These are phyloP conservation scores for Aramus guarauna DNA, from an alignment of 2,113 vertebrate genomes.

Conservation along the genomic window DNA sequence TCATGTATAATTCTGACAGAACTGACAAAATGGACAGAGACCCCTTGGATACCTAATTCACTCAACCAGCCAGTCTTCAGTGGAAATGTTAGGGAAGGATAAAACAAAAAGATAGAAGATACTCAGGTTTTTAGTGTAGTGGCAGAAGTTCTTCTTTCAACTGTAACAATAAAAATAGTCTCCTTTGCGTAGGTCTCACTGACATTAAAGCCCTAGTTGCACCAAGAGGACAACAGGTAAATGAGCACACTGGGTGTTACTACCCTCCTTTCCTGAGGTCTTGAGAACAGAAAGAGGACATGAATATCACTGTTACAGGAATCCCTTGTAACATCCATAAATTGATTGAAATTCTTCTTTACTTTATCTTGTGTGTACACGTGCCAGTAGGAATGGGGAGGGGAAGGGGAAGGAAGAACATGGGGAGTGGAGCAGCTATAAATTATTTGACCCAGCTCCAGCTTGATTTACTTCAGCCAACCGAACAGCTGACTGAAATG, in stretches of 20 bases:
- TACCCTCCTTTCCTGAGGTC: neutral
- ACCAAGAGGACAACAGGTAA: neutral
- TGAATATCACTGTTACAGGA: neutral
- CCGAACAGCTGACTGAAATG: neutral
- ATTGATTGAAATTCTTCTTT: neutral
- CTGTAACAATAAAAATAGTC: neutral
- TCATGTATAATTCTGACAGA: neutral
- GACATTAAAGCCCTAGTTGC: neutral
- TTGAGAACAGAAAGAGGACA: neutral
- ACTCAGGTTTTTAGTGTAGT: neutral
- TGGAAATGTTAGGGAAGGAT: neutral
- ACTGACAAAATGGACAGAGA: neutral
- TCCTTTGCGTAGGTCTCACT: neutral
- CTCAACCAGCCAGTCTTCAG: neutral
- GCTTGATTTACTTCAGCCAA: neutral
- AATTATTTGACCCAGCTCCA: neutral
- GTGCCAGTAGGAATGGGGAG: neutral
- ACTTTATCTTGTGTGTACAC: neutral
- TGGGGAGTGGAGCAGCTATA: neutral
- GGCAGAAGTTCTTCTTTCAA: neutral
- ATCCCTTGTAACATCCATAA: neutral
- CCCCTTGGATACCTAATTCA: neutral
- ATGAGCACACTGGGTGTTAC: neutral
- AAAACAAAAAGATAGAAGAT: neutral
- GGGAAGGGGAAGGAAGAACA: neutral